Conservation (phyloP, 2,888 invertebrate species). For the Euclidia mi region DNA sequence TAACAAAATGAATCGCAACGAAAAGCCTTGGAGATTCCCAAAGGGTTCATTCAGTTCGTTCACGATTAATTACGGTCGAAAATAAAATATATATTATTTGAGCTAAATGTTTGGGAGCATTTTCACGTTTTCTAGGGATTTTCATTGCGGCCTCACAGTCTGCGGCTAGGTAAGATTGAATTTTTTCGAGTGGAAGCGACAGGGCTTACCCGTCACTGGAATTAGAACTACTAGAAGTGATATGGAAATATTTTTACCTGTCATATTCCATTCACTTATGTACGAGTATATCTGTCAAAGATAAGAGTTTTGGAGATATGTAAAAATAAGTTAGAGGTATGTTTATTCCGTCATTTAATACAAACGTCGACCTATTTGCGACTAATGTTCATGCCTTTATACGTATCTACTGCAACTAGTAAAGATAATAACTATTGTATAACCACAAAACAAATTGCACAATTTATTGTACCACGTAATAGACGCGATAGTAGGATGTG, state of each 20-base stretch:
- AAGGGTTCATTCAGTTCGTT: slow-evolving; percentile 47
- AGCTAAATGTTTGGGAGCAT: slow-evolving; percentile 70
- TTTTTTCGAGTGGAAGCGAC: slow-evolving; percentile 89
- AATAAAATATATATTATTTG: slow-evolving; percentile 76
- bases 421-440: no score
- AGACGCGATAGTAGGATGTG: no score
- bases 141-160: slow-evolving; percentile 76
- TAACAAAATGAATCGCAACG: slow-evolving; percentile 40
- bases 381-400: no score
- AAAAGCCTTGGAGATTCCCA: slow-evolving; percentile 44
- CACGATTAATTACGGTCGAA: slow-evolving; percentile 71
- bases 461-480: no score
- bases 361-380: no score
- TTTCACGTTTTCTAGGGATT: slow-evolving; percentile 85
- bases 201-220: slow-evolving; percentile 65
- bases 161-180: slow-evolving; percentile 84
- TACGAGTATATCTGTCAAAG: no score
- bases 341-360: no score
- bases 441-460: no score
- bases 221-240: slow-evolving; percentile 49
- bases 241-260: neutral
- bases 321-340: no score
- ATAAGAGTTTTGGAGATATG: no score
- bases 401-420: no score
- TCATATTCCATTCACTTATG: no score